Evolutionary conservation across 2,888 invertebrate genomes (phyloP).

Genomic region (Notodonta ziczac): DNA sequence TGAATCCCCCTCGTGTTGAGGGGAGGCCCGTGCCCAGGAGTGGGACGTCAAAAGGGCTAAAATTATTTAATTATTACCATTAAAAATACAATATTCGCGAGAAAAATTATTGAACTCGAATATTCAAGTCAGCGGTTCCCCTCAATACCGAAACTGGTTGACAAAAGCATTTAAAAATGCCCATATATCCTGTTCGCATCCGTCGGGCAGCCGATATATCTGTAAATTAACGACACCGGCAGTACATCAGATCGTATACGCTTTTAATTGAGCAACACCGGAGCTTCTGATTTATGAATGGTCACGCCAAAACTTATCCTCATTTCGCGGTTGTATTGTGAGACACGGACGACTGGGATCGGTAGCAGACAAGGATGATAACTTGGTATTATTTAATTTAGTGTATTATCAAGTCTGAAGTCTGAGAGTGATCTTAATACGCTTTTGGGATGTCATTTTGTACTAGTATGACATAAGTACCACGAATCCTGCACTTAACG

Average conservation of each 20-base stretch:
- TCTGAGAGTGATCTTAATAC: no score
- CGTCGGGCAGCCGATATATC: constrained; percentile 33
- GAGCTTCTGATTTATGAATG: constrained; percentile 81
- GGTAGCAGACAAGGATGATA: not conserved
- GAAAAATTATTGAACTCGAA: constrained; percentile 2
- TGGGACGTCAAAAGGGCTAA: no score
- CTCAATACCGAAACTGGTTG: constrained; percentile 36
- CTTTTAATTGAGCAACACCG: constrained; percentile 82
- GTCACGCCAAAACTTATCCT: constrained; percentile 79
- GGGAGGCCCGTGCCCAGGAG: no score
- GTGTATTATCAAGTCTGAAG: no score
- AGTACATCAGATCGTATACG: constrained; percentile 76
- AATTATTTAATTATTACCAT: no score
- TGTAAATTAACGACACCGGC: constrained; percentile 58
- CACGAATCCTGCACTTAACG: no score
- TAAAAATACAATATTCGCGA: no score
- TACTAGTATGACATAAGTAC: no score
- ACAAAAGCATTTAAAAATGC: constrained; percentile 59
- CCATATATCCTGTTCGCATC: constrained; percentile 44
- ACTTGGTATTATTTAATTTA: no score
- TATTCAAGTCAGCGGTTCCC: constrained; percentile 14
- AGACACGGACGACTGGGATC: not conserved
- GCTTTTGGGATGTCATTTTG: no score
- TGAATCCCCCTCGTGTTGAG: no score
- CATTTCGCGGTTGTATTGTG: constrained; percentile 66